Evolutionary conservation across 2,888 invertebrate species (phyloP).

Genomic region (Erebia ligea): DNA sequence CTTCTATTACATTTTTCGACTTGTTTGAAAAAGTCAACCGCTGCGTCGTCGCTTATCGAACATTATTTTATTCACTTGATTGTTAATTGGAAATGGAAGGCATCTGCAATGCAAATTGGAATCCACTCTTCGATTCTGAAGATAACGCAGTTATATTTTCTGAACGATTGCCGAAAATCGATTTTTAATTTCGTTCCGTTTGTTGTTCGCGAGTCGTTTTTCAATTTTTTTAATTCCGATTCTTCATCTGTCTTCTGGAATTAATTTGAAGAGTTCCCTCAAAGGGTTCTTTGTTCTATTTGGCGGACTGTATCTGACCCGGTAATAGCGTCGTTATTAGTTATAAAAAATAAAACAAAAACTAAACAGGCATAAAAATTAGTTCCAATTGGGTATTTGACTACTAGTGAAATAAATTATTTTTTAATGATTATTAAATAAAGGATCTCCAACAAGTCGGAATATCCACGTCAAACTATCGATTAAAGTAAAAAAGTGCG

Average conservation of each 20-base stretch:
- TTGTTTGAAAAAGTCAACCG: conserved; percentile 61
- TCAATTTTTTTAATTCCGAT: conserved; percentile 13
- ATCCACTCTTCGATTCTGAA: conserved; percentile 47
- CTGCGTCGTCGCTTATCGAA: conserved; percentile 61
- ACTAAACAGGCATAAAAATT: too few relatives aligned
- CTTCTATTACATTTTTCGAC: not conserved
- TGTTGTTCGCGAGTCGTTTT: conserved; percentile 15
- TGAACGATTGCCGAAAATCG: conserved; percentile 31
- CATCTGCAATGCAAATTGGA: conserved; percentile 71
- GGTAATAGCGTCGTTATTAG: too few relatives aligned
- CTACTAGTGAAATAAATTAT: too few relatives aligned
- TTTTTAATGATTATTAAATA: too few relatives aligned
- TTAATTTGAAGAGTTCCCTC: not conserved
- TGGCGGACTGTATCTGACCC: too few relatives aligned
- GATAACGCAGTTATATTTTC: conserved; percentile 50
- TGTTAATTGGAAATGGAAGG: conserved; percentile 71
- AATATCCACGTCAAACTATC: too few relatives aligned
- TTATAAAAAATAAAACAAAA: too few relatives aligned
- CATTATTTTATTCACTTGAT: conserved; percentile 76
- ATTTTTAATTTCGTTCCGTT: conserved; percentile 31
- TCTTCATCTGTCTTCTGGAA: not conserved
- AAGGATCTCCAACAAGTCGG: too few relatives aligned
- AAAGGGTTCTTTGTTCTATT: too few relatives aligned
- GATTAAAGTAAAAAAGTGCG: too few relatives aligned
- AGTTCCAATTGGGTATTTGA: too few relatives aligned